Evolutionary conservation across 2,797 vertebrate species (phyloP), one percentile per base, ranked within the genome.

Genomic region (Gadopsis marmoratus): DNA sequence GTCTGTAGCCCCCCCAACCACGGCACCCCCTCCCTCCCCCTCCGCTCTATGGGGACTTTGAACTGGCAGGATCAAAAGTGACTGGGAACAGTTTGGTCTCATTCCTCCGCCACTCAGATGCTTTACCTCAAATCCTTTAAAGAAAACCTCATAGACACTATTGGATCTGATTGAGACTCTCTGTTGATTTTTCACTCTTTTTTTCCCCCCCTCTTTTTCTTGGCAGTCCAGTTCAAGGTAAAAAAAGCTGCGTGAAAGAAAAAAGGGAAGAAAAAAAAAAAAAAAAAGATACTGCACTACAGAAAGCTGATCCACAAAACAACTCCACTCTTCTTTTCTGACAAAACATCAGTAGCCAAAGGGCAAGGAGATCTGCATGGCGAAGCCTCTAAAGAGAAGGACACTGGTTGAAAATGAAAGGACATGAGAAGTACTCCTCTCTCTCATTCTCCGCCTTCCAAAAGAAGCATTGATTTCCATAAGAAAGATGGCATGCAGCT

Each of bases 381-480:
- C 94, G 94, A 79, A 95, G 96, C 95, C 95, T 97, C 96, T 95
- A 97, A 96, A 97, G 96, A 96, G 96, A 96, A 96, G 96, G 96
- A 96, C 96, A 91, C 96, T 94, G 96, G 96, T 96, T 96, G 96
- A 95, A 97, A 97, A 97, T 95, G 95, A 96, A 97, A 92, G 89
- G 86, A 90, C 83, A 85, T 81, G 83, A 91, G 93, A 96, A 95
- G 95, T 95, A 96, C 92, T 97, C 95, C 94, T 94, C 89, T 88
- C 85, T 90, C 83, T 91, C 88, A 84, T 86, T 91, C 88, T 84
- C 86, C 87, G 90, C 86, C 83, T 83, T 93, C 90, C 93, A 94
- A 97, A 97, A 96, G 93, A 90, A 92, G 86, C 96, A 95, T 96
- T 95, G 96, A 99, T 99, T 99, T 99, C 97, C 98, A 99, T 98